Percentiles rank a stretch among this genome's conserved stretches.
phyloP scores from a whole-genome alignment of 2,797 vertebrate genomes.

The Cacajao melanocephalus region DNA sequence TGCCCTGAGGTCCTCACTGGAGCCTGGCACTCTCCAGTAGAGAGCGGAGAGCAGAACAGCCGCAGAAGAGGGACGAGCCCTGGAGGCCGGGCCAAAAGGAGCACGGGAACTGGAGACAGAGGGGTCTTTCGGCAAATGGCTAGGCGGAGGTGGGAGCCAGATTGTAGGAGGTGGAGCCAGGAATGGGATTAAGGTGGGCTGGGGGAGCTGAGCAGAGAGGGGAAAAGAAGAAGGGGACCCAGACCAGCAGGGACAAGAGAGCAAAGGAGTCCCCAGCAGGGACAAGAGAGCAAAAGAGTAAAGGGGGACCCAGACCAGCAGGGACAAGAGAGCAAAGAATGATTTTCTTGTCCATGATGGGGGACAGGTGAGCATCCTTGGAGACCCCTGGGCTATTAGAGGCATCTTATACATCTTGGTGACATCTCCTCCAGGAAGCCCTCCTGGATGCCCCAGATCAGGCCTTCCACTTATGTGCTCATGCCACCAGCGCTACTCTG shows the following conservation, averaged over 20 bases:
- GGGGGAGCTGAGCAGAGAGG: neutral
- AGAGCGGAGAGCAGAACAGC: neutral
- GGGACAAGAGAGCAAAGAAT: neutral
- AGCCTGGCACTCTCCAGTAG: neutral
- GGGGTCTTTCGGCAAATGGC: neutral
- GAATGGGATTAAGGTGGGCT: neutral
- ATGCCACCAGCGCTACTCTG: neutral
- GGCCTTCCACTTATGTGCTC: neutral
- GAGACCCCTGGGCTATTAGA: neutral
- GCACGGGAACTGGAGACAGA: neutral
- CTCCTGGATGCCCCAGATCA: neutral
- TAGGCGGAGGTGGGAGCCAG: neutral
- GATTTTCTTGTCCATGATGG: neutral
- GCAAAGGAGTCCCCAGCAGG: neutral
- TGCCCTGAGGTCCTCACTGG: neutral
- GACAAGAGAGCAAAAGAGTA: neutral
- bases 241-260: neutral
- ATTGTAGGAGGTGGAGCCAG: neutral
- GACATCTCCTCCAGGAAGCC: neutral
- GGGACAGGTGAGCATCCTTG: neutral
- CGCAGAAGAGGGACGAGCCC: neutral
- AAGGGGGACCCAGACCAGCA: neutral
- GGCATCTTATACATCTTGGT: neutral
- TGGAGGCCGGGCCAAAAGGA: neutral
- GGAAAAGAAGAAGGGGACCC: neutral